Base-by-base conservation (phyloP, 2,888 invertebrate genomes). In the Eupeodes latifasciatus region DNA sequence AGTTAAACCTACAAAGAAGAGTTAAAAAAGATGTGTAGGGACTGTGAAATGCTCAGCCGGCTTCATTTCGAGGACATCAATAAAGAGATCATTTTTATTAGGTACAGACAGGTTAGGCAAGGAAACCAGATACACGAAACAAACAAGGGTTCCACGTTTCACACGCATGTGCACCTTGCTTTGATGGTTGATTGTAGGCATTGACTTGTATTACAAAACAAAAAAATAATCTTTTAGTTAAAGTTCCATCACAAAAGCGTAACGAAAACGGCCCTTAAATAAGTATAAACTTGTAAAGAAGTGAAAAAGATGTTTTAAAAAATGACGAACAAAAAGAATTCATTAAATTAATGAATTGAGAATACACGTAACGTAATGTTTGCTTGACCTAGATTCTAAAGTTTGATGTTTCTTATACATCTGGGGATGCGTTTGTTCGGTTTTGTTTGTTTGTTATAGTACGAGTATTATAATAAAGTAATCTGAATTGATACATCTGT, bases 81-180 rank as follows among this genome's bases (percentile, higher is more conserved):
- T 90, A 89, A 90, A 90, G 76, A 85, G 89, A 81, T 83, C 78
- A 82, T 79, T 90, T 90, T 89, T 89, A 89, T 89, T 90, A 88
- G 87, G 74, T 80, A 74, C 64, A 85, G 78, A 85, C 89, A 85
- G 78, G 81, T 81, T 81, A 44, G 86, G 14, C 9, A 55, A 5
- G 86, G 75, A 79, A 82, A 83, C 84, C 82, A 82, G 84, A 81
- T 80, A 72, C 53, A 44, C 19, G 14, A 61, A 36, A 47, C 40
- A 11, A 51, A 62, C 12, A 72, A 62, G 59, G 79, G 81, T 66
- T 51, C 71, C 72, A 80, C 78, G 82, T 86, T 80, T 89, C 86
- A 79, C 81, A 83, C 81, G 89, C 82, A 76, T 84, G 81, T 84
- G 88, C 81, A 88, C 77, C 82, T 89, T 89, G 79, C 76, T 77